Evolutionary conservation across 2,888 invertebrate genomes (phyloP).

Genomic region (Terebella lapidaria): DNA sequence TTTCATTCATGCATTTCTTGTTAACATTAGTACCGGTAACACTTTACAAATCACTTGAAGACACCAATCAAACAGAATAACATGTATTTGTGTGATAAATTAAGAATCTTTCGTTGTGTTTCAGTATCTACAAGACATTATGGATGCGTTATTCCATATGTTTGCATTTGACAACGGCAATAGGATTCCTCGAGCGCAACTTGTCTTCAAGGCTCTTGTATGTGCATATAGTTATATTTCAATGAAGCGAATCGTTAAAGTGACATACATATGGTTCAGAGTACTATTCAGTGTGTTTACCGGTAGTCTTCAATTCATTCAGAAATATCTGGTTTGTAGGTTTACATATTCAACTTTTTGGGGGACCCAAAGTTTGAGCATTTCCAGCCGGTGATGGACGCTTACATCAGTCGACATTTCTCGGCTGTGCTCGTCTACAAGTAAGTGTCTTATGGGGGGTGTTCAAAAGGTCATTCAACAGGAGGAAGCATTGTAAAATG

Average conservation of each 20-base stretch:
- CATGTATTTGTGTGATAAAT: too few relatives aligned
- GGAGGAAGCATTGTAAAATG: too few relatives aligned
- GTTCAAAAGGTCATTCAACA: too few relatives aligned
- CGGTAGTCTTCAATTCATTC: too few relatives aligned
- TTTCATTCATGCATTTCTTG: too few relatives aligned
- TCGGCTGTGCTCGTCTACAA: conserved; percentile 91
- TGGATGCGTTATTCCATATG: conserved; percentile 88
- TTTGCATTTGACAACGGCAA: conserved; percentile 90
- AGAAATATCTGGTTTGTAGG: too few relatives aligned
- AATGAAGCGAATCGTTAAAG: neutral
- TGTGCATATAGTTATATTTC: conserved; percentile 26
- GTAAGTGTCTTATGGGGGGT: conserved; percentile 58
- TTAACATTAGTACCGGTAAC: too few relatives aligned
- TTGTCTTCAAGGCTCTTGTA: conserved; percentile 84
- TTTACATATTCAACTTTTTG: conserved; percentile 83
- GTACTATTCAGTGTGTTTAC: too few relatives aligned
- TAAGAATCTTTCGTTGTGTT: too few relatives aligned
- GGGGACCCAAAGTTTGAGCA: conserved; percentile 90
- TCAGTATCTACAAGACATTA: conserved; percentile 81
- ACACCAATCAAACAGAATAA: too few relatives aligned
- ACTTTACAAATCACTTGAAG: too few relatives aligned
- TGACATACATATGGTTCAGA: too few relatives aligned
- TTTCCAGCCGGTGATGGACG: conserved; percentile 88
- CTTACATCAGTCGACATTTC: conserved; percentile 89
- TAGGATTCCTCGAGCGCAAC: conserved; percentile 35